These are phyloP conservation scores for Eustalomyia histrio DNA, from an alignment of 2,888 invertebrate species.

Conservation along the genomic window DNA sequence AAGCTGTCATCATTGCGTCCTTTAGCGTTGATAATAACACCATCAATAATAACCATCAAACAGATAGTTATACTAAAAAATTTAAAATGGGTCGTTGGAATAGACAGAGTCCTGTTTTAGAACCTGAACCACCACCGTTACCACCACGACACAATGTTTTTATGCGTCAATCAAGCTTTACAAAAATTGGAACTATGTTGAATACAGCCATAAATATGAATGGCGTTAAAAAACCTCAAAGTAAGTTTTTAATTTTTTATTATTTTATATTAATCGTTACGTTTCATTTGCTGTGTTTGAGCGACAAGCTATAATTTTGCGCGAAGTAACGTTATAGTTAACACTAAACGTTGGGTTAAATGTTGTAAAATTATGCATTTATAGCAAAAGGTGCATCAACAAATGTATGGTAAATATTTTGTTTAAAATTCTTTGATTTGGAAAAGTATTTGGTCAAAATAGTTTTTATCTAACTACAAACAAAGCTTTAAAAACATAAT, in stretches of 20 bases:
- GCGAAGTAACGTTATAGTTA: too few relatives aligned
- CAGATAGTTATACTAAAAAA: slow-evolving; percentile 66
- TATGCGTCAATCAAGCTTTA: slow-evolving; percentile 84
- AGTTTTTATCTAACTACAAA: too few relatives aligned
- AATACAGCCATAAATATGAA: slow-evolving; percentile 82
- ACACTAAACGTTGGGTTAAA: too few relatives aligned
- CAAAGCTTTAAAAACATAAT: too few relatives aligned
- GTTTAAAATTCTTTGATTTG: too few relatives aligned
- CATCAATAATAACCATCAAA: slow-evolving; percentile 8
- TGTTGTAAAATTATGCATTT: too few relatives aligned
- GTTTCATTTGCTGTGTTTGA: background rate
- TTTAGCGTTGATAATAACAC: slow-evolving; percentile 30
- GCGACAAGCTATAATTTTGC: too few relatives aligned
- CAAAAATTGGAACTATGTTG: slow-evolving; percentile 83
- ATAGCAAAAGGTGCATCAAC: too few relatives aligned
- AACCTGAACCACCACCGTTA: slow-evolving; percentile 74
- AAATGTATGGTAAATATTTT: too few relatives aligned
- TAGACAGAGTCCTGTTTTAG: slow-evolving; percentile 77
- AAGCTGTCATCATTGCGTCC: slow-evolving; percentile 56
- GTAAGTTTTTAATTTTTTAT: slow-evolving; percentile 69
- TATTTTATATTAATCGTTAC: background rate
- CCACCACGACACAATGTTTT: slow-evolving; percentile 77
- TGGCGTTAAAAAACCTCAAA: slow-evolving; percentile 73
- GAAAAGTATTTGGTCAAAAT: too few relatives aligned
- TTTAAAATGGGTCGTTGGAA: slow-evolving; percentile 78